phyloP scores from a whole-genome alignment of 1,140 invertebrate species.

The Drosophila arizonae region DNA sequence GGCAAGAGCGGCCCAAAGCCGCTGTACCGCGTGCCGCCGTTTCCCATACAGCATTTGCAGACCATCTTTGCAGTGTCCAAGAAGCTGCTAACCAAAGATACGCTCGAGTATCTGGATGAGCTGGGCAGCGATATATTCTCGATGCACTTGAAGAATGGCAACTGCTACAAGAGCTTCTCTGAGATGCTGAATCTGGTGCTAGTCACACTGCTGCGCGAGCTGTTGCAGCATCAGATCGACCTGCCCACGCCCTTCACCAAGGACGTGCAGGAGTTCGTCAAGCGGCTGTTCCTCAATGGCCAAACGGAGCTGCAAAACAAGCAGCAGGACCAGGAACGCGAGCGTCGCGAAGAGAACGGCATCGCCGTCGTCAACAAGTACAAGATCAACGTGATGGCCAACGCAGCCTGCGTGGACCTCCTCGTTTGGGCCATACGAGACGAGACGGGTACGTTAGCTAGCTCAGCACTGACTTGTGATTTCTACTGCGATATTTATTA shows the following conservation, averaged over 20 bases:
- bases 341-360: conserved; percentile 90
- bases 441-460: conserved; percentile 90
- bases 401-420: conserved; percentile 98
- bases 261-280: conserved; percentile 91
- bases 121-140: conserved; percentile 90
- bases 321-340: conserved; percentile 92
- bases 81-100: conserved; percentile 93
- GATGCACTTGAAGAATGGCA: conserved; percentile 84
- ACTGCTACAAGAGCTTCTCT: conserved; percentile 93
- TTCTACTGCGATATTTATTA: not conserved
- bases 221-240: conserved; percentile 95
- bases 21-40: conserved; percentile 83
- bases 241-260: conserved; percentile 94
- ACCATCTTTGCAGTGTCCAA: conserved; percentile 92
- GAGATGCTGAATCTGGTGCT: conserved; percentile 97
- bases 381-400: conserved; percentile 98
- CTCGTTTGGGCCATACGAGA: conserved; percentile 98
- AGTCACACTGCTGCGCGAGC: conserved; percentile 94
- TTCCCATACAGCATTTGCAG: conserved; percentile 90
- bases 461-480: not conserved
- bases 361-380: conserved; percentile 91
- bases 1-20: conserved; percentile 85
- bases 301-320: conserved; percentile 95
- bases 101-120: conserved; percentile 91
- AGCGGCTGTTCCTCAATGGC: conserved; percentile 93